Evolutionary conservation across 2,797 vertebrate genomes (phyloP), one percentile per base, ranked within the genome.

Genomic region (Gobionotothen gibberifrons): DNA sequence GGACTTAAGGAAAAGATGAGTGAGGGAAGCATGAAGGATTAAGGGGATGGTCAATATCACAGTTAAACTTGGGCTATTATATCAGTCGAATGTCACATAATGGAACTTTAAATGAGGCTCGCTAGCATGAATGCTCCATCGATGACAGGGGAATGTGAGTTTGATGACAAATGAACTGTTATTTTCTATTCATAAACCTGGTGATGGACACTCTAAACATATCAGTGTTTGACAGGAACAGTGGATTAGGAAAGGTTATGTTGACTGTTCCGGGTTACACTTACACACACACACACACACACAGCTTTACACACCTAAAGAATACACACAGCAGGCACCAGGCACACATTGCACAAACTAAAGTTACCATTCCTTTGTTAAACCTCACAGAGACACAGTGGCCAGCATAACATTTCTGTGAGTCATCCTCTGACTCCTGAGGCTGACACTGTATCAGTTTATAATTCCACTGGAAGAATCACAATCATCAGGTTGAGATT

Each of bases 181-280:
- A 62, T 36, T 43, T 51, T 78, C 67, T 72, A 60, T 71, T 78
- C 76, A 69, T 83, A 68, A 72, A 64, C 17, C 46, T 53, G 57
- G 5, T 74, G 62, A 74, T 60, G 26, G 49, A 55, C 40, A 36
- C 43, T 59, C 29, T 65, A 44, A 69, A 64, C 48, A 57, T 71
- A 59, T 76, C 55, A 36, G 39, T n/a, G 43, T 54, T 64, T 49
- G 48, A 83, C 53, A 65, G 58, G 32, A 21, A 47, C 69, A 9
- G 68, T 48, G 65, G 73, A 73, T 79, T 49, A 62, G 53, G 53
- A 78, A 78, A 72, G 72, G 74, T 73, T 79, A 61, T 54, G 19
- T n/a, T 49, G 21, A 56, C 72, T 78, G 52, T 76, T 72, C 69
- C 47, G 49, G 14, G 57, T 48, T 21, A 43, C 56, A 69, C 48